Evolutionary conservation across 1,140 invertebrate genomes (phyloP).

Genomic region (Pentalonia nigronervosa): DNA sequence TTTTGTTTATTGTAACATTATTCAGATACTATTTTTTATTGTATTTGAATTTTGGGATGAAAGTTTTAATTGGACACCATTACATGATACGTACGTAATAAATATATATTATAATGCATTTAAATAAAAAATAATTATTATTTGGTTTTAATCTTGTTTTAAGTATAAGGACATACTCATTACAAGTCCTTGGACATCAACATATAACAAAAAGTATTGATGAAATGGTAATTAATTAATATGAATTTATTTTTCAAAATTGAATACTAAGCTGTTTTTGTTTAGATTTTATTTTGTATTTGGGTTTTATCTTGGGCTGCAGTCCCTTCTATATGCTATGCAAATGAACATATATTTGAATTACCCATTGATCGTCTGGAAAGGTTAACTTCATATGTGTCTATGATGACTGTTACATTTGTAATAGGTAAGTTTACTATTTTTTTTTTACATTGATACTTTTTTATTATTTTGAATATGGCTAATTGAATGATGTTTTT

Average conservation of each 20-base stretch:
- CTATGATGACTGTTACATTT: conserved; percentile 41
- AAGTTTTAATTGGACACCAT: conserved; percentile 47
- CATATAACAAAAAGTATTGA: conserved; percentile 30
- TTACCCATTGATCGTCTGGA: conserved; percentile 34
- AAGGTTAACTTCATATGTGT: conserved; percentile 46
- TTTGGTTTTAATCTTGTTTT: not conserved
- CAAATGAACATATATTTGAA: conserved; percentile 47
- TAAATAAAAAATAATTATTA: not conserved
- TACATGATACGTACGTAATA: conserved; percentile 46
- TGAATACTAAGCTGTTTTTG: not conserved
- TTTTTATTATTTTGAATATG: not conserved
- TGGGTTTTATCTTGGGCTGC: conserved; percentile 52
- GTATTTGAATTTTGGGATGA: conserved; percentile 55
- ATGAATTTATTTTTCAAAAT: not conserved
- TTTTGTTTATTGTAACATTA: conserved; percentile 48
- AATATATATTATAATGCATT: not conserved
- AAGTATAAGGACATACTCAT: conserved; percentile 21
- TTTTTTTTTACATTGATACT: not conserved
- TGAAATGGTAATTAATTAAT: conserved; percentile 52
- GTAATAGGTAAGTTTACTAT: conserved; percentile 15
- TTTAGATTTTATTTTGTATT: conserved; percentile 55
- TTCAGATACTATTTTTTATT: conserved; percentile 52
- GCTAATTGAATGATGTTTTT: not conserved
- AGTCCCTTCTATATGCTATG: conserved; percentile 45
- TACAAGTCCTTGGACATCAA: conserved; percentile 28